Evolutionary conservation across 2,113 vertebrate species (phyloP).

Genomic region (Ophthalmolycus amberensis): DNA sequence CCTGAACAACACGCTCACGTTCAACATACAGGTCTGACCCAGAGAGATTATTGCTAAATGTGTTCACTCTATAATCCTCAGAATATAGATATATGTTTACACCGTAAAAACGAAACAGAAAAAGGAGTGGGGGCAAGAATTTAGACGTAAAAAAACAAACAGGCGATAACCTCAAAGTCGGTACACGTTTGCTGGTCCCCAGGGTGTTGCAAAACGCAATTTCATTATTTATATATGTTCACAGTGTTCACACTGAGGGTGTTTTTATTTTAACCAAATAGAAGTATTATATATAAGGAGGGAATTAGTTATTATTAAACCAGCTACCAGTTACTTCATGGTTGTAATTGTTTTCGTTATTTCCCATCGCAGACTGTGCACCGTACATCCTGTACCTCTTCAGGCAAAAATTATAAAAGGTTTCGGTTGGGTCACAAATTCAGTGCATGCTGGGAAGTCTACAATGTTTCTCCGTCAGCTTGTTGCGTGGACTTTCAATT

Average conservation of each 20-base stretch:
- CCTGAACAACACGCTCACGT: background rate
- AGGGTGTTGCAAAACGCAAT: background rate
- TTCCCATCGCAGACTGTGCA: slow-evolving; percentile 17
- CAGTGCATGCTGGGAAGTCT: slow-evolving; percentile 14
- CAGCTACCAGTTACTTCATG: background rate
- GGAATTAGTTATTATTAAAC: slow-evolving; percentile 18
- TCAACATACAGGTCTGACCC: background rate
- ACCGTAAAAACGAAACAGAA: background rate
- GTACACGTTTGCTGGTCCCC: background rate
- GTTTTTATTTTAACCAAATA: slow-evolving; percentile 1
- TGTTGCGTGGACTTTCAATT: background rate
- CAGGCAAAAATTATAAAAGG: slow-evolving; percentile 9
- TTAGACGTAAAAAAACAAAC: background rate
- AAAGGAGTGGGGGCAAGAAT: no score
- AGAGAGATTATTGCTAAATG: background rate
- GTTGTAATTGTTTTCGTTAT: background rate
- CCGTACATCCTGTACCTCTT: slow-evolving; percentile 17
- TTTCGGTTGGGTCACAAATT: background rate
- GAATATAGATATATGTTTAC: background rate
- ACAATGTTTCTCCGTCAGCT: background rate
- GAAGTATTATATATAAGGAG: background rate
- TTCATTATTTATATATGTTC: background rate
- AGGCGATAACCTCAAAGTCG: background rate
- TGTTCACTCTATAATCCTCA: background rate
- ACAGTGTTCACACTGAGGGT: background rate